These are phyloP conservation scores for Lepilemur ruficaudatus DNA, from an alignment of 2,797 vertebrate species.

Conservation along the genomic window DNA sequence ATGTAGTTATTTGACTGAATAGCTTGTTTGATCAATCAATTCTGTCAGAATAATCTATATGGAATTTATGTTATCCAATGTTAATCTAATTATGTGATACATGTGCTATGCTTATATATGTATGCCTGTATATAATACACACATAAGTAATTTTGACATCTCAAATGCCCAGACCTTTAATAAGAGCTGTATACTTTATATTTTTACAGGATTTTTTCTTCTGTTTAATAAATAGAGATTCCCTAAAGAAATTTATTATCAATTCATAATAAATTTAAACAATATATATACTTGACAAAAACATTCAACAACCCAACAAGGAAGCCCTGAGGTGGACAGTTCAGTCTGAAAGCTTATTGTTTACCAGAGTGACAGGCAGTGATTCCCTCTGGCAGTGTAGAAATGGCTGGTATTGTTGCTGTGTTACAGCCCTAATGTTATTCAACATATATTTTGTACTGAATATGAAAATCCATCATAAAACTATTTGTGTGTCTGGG, in stretches of 20 bases:
- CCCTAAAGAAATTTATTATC: neutral
- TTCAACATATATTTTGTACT: conserved; percentile 10
- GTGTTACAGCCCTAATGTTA: neutral
- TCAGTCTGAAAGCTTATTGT: neutral
- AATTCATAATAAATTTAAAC: neutral
- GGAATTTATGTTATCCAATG: neutral
- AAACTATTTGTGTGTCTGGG: neutral
- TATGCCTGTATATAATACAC: neutral
- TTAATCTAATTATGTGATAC: neutral
- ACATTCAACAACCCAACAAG: neutral
- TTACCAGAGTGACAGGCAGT: neutral
- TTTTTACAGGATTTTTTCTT: neutral
- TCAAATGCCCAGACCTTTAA: neutral
- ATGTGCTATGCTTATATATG: neutral
- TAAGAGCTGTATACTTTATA: neutral
- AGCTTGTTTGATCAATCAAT: neutral
- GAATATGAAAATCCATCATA: neutral
- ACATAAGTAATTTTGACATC: neutral
- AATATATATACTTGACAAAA: neutral
- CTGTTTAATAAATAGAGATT: neutral
- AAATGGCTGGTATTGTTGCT: neutral
- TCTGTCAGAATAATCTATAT: neutral
- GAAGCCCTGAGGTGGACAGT: neutral
- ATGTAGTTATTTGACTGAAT: neutral
- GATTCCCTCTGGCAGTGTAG: neutral